Base-by-base conservation (phyloP, 2,113 vertebrate species). In the Eurystomus gularis region DNA sequence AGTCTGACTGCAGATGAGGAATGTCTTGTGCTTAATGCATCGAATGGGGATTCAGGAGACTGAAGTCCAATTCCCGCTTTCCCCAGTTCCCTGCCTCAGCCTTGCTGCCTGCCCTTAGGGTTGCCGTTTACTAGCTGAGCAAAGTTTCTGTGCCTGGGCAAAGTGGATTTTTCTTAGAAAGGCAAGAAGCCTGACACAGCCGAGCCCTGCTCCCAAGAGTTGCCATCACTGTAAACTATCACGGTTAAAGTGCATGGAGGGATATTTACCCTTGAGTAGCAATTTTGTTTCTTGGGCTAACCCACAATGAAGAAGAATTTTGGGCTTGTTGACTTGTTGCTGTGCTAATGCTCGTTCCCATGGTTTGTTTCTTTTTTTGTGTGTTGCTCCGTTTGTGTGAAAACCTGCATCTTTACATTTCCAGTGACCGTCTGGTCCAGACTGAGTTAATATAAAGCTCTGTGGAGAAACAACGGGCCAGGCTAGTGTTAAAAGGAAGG, bases 401-500 rank as follows among this genome's bases (percentile, higher is more conserved):
- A 93, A 97, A 89, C 26, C 42, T 62, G 31, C 54, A 48, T 89
- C 78, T 95, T 86, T 66, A 39, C 60, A 25, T 75, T 93, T 94
- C 91, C 35, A 76, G 44, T n/a, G 75, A 24, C 15, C 79, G 49
- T 7, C 46, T 68, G 58, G 37, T 93, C 44, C 57, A 40, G 83
- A 28, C 54, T 88, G 89, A 83, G 96, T 93, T 96, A 94, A 84
- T 72, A 71, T 37, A 86, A 97, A 94, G 58, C 76, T 75, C 46
- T 52, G 60, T 39, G 64, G 81, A 82, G 28, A 78, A 86, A 83
- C 55, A 87, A 79, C 19, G 5, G 76, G 92, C 33, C 28, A 82
- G 61, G n/a, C 75, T 85, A 76, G 64, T 49, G 19, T 90, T 92
- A 96, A 97, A 93, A 89, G 70, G 89, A 96, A 94, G 65, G 90